Conservation (phyloP, 2,888 invertebrate genomes). For the Dryococelus australis region DNA sequence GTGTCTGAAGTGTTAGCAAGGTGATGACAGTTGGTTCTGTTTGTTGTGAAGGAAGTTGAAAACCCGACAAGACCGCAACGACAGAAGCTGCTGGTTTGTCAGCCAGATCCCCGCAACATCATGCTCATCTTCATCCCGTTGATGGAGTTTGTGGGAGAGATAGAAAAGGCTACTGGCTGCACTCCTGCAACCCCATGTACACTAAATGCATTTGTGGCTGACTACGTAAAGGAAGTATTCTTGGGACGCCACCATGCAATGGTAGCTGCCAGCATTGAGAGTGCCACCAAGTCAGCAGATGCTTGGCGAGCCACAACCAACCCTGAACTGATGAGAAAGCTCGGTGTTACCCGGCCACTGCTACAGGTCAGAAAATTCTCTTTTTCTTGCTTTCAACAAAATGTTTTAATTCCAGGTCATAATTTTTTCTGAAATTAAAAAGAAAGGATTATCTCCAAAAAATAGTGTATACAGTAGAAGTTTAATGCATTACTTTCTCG, state of each 20-base stretch:
- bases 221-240: constrained; percentile 88
- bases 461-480: too few species aligned
- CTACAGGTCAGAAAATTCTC: constrained; percentile 61
- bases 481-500: too few species aligned
- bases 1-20: too few species aligned
- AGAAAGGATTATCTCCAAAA: too few species aligned
- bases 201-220: constrained; percentile 82
- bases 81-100: constrained; percentile 77
- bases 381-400: not conserved
- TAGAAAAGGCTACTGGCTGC: constrained; percentile 70
- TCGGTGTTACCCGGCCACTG: constrained; percentile 70
- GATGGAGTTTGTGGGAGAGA: constrained; percentile 82
- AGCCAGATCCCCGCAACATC: constrained; percentile 76
- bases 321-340: constrained; percentile 71
- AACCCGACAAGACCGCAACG: constrained; percentile 40
- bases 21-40: too few species aligned
- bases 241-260: constrained; percentile 76
- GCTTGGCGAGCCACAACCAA: constrained; percentile 81
- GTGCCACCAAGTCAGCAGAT: constrained; percentile 75
- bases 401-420: not conserved
- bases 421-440: too few species aligned
- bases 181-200: constrained; percentile 67
- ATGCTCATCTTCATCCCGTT: constrained; percentile 83
- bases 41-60: not conserved
- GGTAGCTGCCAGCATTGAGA: constrained; percentile 71